Conservation (phyloP, 2,113 vertebrate genomes). For the Hemichromis elongatus region DNA sequence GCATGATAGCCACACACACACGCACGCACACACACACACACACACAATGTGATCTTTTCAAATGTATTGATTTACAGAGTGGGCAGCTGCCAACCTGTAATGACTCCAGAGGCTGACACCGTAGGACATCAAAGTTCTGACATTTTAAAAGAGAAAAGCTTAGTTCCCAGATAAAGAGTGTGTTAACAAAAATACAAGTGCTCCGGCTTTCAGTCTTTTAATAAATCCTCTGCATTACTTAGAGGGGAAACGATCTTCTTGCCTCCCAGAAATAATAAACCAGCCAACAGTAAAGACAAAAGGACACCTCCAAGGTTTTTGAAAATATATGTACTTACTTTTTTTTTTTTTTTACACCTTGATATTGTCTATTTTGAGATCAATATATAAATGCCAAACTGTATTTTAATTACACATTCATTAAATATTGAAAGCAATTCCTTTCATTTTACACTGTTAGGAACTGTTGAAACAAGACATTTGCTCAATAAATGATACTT, state of each 20-base stretch:
- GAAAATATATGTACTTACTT: background rate
- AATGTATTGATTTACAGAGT: conserved; percentile 36
- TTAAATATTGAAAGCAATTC: background rate
- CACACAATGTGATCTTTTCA: background rate
- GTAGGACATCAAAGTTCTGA: conserved; percentile 28
- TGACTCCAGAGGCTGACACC: background rate
- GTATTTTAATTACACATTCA: background rate
- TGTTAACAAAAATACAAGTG: background rate
- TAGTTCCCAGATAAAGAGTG: background rate
- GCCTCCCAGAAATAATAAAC: background rate
- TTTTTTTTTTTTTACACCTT: background rate
- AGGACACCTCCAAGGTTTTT: background rate
- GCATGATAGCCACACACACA: background rate
- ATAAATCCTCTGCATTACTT: background rate
- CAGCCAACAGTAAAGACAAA: background rate
- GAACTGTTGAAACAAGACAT: background rate
- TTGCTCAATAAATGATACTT: background rate
- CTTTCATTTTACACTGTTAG: background rate
- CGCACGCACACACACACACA: background rate
- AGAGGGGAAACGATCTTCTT: background rate
- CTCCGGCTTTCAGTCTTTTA: background rate
- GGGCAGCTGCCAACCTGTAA: background rate
- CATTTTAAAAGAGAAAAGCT: conserved; percentile 45
- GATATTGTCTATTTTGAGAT: background rate
- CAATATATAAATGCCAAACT: background rate